Evolutionary conservation across 2,888 invertebrate genomes (phyloP).

Genomic region (Choreutis nemorana): DNA sequence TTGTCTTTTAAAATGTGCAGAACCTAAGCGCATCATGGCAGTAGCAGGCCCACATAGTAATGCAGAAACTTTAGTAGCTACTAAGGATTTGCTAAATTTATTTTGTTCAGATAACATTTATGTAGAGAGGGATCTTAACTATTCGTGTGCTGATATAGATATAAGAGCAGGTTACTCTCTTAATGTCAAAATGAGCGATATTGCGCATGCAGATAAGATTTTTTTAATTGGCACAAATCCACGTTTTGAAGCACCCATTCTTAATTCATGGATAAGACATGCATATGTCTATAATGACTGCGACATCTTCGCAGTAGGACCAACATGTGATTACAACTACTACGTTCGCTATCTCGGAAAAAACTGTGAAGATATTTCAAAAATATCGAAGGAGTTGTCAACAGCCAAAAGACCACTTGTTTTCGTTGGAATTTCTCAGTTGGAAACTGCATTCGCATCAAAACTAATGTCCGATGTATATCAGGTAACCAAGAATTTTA

Average conservation of each 20-base stretch:
- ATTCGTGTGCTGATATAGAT: constrained; percentile 24
- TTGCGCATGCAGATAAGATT: constrained; percentile 79
- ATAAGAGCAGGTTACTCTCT: constrained; percentile 42
- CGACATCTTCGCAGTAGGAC: constrained; percentile 85
- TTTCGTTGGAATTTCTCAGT: constrained; percentile 38
- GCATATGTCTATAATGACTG: constrained; percentile 90
- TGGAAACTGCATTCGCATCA: constrained; percentile 18
- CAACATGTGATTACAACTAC: constrained; percentile 90
- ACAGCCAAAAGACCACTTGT: constrained; percentile 37
- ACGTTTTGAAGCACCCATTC: constrained; percentile 93
- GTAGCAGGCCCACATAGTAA: constrained; percentile 45
- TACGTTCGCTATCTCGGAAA: constrained; percentile 33
- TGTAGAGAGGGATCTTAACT: constrained; percentile 29
- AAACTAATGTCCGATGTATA: constrained; percentile 23
- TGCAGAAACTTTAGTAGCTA: constrained; percentile 43
- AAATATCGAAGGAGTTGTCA: constrained; percentile 15
- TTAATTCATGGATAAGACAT: constrained; percentile 95
- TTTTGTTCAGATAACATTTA: constrained; percentile 41
- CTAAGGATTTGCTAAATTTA: constrained; percentile 46
- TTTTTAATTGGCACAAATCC: constrained; percentile 96
- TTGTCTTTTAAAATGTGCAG: constrained; percentile 67
- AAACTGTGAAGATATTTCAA: constrained; percentile 16
- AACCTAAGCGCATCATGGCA: constrained; percentile 59
- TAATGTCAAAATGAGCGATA: constrained; percentile 77
- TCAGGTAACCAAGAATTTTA: constrained; percentile 14